Evolutionary conservation across 2,113 vertebrate species (phyloP).

Genomic region (Oophaga pumilio): DNA sequence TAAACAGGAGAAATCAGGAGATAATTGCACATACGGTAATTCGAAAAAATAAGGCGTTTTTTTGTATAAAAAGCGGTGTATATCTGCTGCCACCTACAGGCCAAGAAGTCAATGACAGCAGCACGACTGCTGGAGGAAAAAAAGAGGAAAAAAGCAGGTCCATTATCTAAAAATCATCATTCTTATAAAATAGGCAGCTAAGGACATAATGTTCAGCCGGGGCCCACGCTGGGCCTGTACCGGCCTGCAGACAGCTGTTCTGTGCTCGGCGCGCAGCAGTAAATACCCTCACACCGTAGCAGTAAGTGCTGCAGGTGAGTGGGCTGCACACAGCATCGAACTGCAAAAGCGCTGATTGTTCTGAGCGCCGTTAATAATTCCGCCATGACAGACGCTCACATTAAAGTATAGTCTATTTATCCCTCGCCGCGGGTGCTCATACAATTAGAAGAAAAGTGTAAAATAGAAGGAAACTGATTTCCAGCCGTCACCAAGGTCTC

Average conservation of each 20-base stretch:
- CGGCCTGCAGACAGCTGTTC: constrained; percentile 25
- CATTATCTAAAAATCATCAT: constrained; percentile 41
- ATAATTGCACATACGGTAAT: constrained; percentile 36
- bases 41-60: neutral
- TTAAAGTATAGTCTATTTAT: constrained; percentile 46
- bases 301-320: constrained; percentile 42
- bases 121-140: neutral
- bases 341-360: constrained; percentile 29
- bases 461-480: constrained; percentile 16
- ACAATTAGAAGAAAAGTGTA: constrained; percentile 24
- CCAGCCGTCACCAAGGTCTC: neutral
- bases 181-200: constrained; percentile 42
- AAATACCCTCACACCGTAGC: constrained; percentile 23
- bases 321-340: constrained; percentile 25
- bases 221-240: constrained; percentile 28
- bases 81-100: constrained; percentile 74
- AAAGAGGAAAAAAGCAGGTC: constrained; percentile 7
- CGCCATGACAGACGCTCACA: constrained; percentile 21
- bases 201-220: constrained; percentile 30
- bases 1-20: neutral
- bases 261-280: constrained; percentile 23
- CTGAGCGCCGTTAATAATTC: constrained; percentile 16
- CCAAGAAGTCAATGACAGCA: neutral
- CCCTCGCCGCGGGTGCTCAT: neutral
- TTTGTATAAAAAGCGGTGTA: constrained; percentile 54